Base-by-base conservation (phyloP, 2,888 invertebrate genomes). In the Dryocosmus kuriphilus region DNA sequence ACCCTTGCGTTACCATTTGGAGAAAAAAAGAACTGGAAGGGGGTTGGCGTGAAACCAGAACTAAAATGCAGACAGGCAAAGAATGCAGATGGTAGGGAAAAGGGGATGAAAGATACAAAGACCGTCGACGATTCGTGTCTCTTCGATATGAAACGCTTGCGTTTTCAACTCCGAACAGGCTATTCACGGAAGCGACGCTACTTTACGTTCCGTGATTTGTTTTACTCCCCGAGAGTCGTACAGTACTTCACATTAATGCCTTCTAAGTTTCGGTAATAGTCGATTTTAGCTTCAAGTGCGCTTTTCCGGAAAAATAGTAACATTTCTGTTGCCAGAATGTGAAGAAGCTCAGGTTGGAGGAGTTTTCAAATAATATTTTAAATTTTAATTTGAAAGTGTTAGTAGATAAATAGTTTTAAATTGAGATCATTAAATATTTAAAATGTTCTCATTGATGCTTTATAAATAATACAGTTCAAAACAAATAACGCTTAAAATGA, bases 181-280 rank as follows among this genome's bases (percentile, higher is more conserved):
- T 71, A 71, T 71, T 71, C 51, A 71, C 71, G 71, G n/a, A 71
- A 71, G 71, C 41, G 67, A 46, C 30, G 19, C 71, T 71, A 71
- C 51, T 71, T 71, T 51, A 61, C 76, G 73, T 80, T 73, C 61
- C 62, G n/a, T 57, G 32, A 63, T 63, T 76, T 77, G 55, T 77
- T 57, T 77, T 73, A 41, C 38, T 77, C 71, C 55, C 22, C 30
- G 9, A 73, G 60, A 55, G 71, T 71, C 71, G 30, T 71, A 30
- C 51, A 51, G 51, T 51, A 51, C 46, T 30, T 71, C 71, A 71
- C 71, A 71, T 71, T 71, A 51, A 51, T 71, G 30, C 51, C 27
- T 71, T 30, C 8, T 51, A 32, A 71, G 71, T 46, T 46, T 46
- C 30, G 11, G 16, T 27, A 71, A 71, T n/a, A 27, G 24, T 30